These are phyloP conservation scores for Allobates femoralis DNA, from an alignment of 2,797 vertebrate species.

Conservation along the genomic window DNA sequence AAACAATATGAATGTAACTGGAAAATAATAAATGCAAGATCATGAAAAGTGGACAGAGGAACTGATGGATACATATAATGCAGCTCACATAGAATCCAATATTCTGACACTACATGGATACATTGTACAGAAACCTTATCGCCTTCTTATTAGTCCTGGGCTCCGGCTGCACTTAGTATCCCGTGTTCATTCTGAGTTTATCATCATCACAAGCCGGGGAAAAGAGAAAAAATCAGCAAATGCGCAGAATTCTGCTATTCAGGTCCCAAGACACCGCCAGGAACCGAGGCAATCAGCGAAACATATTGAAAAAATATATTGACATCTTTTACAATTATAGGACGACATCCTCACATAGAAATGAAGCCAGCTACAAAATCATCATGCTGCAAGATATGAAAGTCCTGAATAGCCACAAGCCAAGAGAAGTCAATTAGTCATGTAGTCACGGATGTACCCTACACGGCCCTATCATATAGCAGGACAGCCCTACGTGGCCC, in stretches of 20 bases:
- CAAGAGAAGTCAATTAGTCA: background rate
- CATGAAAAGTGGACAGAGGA: background rate
- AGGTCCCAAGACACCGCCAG: constrained; percentile 18
- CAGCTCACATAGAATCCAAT: background rate
- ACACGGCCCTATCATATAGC: too few relatives aligned
- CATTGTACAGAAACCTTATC: too few relatives aligned
- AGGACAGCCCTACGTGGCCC: too few relatives aligned
- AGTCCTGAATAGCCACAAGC: constrained; percentile 8
- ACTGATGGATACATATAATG: background rate
- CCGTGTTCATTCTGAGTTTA: constrained; percentile 28
- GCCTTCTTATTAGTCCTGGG: background rate
- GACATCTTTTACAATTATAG: constrained; percentile 52
- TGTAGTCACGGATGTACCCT: background rate
- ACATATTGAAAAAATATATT: constrained; percentile 57
- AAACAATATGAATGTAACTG: too few relatives aligned
- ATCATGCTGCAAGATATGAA: constrained; percentile 8
- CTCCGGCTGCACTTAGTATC: constrained; percentile 1
- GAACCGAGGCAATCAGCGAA: constrained; percentile 47
- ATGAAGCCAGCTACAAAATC: constrained; percentile 35
- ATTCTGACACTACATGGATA: background rate
- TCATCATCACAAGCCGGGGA: constrained; percentile 24
- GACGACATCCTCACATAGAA: constrained; percentile 8
- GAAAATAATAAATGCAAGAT: background rate
- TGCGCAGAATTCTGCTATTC: background rate
- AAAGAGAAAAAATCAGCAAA: constrained; percentile 34